phyloP scores from a whole-genome alignment of 2,113 vertebrate genomes.

The Pollachius pollachius region DNA sequence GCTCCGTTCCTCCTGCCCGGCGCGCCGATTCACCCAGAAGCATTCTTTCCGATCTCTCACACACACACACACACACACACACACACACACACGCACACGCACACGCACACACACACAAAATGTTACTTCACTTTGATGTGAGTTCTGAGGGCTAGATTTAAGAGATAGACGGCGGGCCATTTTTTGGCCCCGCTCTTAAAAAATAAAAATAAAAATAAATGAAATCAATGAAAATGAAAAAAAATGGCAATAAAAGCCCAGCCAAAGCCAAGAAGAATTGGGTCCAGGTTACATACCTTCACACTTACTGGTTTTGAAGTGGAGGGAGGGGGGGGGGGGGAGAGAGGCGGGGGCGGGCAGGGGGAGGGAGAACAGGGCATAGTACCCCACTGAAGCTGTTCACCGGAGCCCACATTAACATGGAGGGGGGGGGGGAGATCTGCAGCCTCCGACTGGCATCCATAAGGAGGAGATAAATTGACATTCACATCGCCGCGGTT shows the following conservation, averaged over 20 bases:
- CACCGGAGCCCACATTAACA: neutral
- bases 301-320: neutral
- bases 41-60: too few relatives aligned
- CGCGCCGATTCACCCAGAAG: too few relatives aligned
- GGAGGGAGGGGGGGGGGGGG: neutral
- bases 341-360: neutral
- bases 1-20: constrained; percentile 23
- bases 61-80: too few relatives aligned
- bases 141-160: neutral
- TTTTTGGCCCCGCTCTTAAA: neutral
- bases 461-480: constrained; percentile 22
- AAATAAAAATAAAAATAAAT: neutral
- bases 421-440: neutral
- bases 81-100: too few relatives aligned
- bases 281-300: constrained; percentile 17
- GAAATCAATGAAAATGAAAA: neutral
- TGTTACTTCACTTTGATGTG: too few relatives aligned
- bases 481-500: constrained; percentile 29
- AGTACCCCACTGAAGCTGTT: constrained; percentile 2
- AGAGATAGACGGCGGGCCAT: constrained; percentile 1
- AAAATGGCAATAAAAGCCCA: neutral
- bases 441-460: neutral
- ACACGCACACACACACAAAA: too few relatives aligned
- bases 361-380: neutral
- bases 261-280: neutral